Conservation (phyloP, 1,140 invertebrate genomes). For the Telenomus remus region DNA sequence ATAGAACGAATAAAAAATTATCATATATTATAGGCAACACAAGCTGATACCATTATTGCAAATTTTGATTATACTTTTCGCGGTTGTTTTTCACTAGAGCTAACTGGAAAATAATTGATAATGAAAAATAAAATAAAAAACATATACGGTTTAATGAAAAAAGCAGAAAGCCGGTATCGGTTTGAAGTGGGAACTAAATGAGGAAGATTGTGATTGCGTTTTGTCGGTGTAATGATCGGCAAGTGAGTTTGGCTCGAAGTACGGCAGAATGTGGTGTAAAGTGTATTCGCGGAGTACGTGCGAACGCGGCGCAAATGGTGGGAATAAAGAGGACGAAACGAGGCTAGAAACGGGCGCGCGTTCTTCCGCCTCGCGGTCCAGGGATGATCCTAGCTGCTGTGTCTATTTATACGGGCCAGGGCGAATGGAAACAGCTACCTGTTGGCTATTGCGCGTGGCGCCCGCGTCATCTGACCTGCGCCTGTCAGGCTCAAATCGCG, state of each 20-base stretch:
- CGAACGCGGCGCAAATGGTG: conserved; percentile 24
- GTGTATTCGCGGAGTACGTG: conserved; percentile 27
- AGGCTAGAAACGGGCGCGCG: conserved; percentile 38
- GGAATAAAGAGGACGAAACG: conserved; percentile 53
- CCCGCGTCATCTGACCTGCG: conserved; percentile 47
- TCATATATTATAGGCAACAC: no score
- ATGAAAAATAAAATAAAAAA: no score
- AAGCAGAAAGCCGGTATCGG: no score
- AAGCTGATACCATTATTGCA: no score
- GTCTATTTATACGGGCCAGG: conserved; percentile 69
- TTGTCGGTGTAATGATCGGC: conserved; percentile 30
- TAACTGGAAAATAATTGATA: no score
- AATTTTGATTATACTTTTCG: no score
- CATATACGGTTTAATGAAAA: no score
- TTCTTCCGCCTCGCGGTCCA: conserved; percentile 60
- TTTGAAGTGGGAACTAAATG: no score
- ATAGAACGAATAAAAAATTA: no score
- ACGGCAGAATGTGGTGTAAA: conserved; percentile 28
- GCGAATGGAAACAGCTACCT: conserved; percentile 68
- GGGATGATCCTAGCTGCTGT: conserved; percentile 69
- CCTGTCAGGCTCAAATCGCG: conserved; percentile 31
- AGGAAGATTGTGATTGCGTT: no score
- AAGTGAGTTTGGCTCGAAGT: conserved; percentile 17
- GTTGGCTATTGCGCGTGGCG: conserved; percentile 62
- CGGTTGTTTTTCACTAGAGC: no score